Evolutionary conservation across 2,888 invertebrate genomes (phyloP).

Genomic region (Xestoiulus laeticollis): DNA sequence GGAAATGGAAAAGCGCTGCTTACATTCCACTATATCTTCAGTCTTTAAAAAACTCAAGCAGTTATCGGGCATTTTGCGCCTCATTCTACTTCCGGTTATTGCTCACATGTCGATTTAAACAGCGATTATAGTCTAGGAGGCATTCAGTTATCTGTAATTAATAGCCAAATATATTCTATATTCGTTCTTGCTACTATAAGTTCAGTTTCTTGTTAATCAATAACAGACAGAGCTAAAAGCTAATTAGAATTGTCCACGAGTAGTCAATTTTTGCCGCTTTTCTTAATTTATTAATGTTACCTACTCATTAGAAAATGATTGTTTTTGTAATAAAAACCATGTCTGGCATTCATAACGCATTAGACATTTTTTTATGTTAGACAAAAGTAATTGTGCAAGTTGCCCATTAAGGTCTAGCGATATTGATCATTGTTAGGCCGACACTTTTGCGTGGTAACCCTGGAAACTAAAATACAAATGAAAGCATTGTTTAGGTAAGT

Average conservation of each 20-base stretch:
- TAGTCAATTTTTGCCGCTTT: not conserved
- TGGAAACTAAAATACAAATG: not conserved
- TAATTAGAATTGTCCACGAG: not conserved
- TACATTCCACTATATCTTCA: no score
- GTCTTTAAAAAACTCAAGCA: no score
- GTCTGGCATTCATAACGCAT: not conserved
- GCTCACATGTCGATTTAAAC: no score
- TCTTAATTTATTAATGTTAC: not conserved
- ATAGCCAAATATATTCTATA: no score
- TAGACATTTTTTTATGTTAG: not conserved
- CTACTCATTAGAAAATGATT: not conserved
- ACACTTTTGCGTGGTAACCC: not conserved
- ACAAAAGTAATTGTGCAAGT: not conserved
- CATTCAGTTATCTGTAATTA: no score
- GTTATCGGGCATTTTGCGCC: no score
- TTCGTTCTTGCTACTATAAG: no score
- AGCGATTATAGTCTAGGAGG: no score
- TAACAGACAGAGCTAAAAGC: not conserved
- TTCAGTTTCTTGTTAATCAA: not conserved
- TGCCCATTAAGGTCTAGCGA: not conserved
- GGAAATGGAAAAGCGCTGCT: no score
- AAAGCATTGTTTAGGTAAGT: not conserved
- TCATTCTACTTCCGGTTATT: no score
- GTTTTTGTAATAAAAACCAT: not conserved
- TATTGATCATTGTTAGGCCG: not conserved